phyloP scores from a whole-genome alignment of 2,888 invertebrate genomes.

The Pseudococcus viburni region DNA sequence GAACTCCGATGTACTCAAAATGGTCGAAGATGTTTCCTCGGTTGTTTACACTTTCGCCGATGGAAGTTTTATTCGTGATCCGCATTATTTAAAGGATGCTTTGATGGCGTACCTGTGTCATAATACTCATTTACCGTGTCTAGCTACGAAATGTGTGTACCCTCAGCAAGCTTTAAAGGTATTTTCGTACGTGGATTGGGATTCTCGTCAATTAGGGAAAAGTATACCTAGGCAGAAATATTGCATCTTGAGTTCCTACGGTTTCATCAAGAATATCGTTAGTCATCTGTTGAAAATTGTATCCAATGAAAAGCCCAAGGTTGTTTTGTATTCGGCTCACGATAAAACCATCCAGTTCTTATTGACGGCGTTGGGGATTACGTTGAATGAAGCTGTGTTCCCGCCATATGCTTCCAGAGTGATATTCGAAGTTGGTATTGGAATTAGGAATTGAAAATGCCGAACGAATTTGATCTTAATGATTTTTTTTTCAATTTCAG shows the following conservation, averaged over 20 bases:
- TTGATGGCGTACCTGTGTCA: conserved; percentile 89
- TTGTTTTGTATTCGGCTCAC: conserved; percentile 90
- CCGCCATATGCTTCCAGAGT: conserved; percentile 90
- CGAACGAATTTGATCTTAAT: neutral
- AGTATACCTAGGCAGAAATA: conserved; percentile 77
- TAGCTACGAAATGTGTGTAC: conserved; percentile 75
- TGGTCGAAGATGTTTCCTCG: conserved; percentile 79
- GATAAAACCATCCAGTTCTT: conserved; percentile 91
- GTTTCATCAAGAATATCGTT: conserved; percentile 85
- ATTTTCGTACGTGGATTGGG: conserved; percentile 88
- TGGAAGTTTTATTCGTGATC: conserved; percentile 76
- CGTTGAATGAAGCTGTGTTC: conserved; percentile 75
- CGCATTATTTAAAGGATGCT: conserved; percentile 84
- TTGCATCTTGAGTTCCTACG: conserved; percentile 85
- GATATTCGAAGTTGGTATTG: conserved; percentile 82
- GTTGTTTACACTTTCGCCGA: conserved; percentile 80
- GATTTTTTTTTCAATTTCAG: neutral
- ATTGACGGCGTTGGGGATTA: conserved; percentile 84
- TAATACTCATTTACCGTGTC: conserved; percentile 83
- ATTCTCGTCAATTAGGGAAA: conserved; percentile 78
- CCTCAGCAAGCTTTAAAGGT: conserved; percentile 82
- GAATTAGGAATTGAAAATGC: neutral
- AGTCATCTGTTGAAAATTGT: conserved; percentile 87
- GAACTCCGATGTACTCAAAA: conserved; percentile 81
- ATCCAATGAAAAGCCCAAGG: conserved; percentile 81